Conservation (phyloP, 2,888 invertebrate species). For the Orthosia gothica region DNA sequence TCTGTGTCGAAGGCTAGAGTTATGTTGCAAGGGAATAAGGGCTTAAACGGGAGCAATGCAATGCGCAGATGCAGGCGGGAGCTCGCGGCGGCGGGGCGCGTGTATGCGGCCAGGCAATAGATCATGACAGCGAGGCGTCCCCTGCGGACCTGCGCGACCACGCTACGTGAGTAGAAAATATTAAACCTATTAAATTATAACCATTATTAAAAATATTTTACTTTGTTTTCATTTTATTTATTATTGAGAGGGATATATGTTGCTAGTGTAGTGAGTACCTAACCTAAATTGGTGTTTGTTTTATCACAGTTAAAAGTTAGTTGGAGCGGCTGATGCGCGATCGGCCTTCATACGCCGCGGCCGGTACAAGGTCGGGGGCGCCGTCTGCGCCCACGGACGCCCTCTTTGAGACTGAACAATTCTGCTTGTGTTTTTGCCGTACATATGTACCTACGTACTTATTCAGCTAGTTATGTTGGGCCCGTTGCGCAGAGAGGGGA, state of each 20-base stretch:
- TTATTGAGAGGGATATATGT: conserved; percentile 41
- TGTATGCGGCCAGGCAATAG: conserved; percentile 65
- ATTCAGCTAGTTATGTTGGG: conserved; percentile 76
- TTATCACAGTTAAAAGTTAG: conserved; percentile 68
- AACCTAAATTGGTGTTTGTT: conserved; percentile 67
- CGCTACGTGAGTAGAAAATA: conserved; percentile 72
- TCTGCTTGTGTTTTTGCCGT: conserved; percentile 74
- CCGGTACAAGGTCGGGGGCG: conserved; percentile 75
- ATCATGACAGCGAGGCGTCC: conserved; percentile 73
- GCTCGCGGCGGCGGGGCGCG: conserved; percentile 65
- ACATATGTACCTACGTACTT: conserved; percentile 55
- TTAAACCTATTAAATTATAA: conserved; percentile 68
- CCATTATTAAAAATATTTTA: not conserved
- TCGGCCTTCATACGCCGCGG: conserved; percentile 63
- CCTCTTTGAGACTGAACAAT: conserved; percentile 82
- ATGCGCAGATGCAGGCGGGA: conserved; percentile 75
- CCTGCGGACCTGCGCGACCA: conserved; percentile 63
- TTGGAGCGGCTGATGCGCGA: conserved; percentile 59
- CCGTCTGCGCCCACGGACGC: conserved; percentile 84
- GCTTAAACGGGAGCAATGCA: conserved; percentile 70
- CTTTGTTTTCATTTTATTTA: not conserved
- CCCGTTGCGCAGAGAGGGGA: conserved; percentile 74
- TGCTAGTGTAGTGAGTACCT: conserved; percentile 55
- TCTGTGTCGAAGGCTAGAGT: conserved; percentile 11
- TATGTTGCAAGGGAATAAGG: conserved; percentile 46